These are phyloP conservation scores for Lumbricus terrestris DNA, from an alignment of 2,888 invertebrate genomes.

Conservation along the genomic window DNA sequence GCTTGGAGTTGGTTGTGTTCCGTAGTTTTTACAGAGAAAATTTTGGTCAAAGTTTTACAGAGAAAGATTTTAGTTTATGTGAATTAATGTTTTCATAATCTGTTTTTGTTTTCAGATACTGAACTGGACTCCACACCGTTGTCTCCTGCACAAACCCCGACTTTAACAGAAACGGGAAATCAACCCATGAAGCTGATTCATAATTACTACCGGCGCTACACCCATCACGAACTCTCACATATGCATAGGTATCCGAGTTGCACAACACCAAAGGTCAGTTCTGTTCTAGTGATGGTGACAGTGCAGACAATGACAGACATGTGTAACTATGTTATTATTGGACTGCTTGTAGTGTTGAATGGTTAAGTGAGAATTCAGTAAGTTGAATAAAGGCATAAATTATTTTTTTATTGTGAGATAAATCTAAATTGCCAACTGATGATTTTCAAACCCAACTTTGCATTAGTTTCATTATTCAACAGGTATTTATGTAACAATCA, in stretches of 20 bases:
- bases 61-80: neutral
- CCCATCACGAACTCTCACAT: neutral
- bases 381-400: too few species aligned
- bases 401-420: neutral
- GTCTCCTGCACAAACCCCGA: neutral
- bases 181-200: neutral
- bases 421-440: neutral
- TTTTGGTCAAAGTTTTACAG: neutral
- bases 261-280: neutral
- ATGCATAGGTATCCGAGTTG: neutral
- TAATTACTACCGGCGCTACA: slow-evolving; percentile 14
- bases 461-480: neutral
- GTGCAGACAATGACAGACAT: too few species aligned
- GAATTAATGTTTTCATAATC: neutral
- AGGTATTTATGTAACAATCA: neutral
- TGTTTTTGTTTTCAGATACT: neutral
- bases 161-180: neutral
- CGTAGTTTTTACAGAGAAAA: neutral
- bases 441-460: neutral
- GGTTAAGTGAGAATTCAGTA: too few species aligned
- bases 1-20: neutral
- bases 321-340: too few species aligned
- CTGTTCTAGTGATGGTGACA: neutral
- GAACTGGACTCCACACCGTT: neutral
- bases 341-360: too few species aligned